Base-by-base conservation (phyloP, 1,140 invertebrate species). In the Drosophila parvula region DNA sequence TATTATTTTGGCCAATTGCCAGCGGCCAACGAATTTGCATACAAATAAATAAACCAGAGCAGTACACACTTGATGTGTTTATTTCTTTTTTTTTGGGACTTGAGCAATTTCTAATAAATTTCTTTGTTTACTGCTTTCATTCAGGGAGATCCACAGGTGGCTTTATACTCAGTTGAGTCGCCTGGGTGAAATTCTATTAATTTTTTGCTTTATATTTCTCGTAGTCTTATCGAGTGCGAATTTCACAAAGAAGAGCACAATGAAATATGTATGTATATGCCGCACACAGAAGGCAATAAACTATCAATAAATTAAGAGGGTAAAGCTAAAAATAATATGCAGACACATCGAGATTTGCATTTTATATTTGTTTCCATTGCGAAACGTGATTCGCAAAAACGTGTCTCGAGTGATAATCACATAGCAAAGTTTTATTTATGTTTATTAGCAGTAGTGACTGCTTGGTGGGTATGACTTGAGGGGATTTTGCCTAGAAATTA, bases 381-480 rank as follows among this genome's bases (percentile, higher is more conserved):
- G 45, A 88, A 88, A 82, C 82, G 75, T 78, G 75, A 77, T 77
- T 78, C 48, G 79, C 58, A 45, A 75, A 82, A 82, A 82, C 79
- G 82, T 86, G 82, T 70, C 70, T 48, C 57, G 63, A 65, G 62
- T 75, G 69, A 68, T 75, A 79, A 82, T 65, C 56, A 40, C 53
- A 74, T 50, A 12, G 34, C 22, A 45, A 48, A 53, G 60, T 40
- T 58, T 55, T 64, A 70, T 64, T 64, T 55, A 28, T 67, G 51
- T 76, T 57, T 63, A 62, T 74, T 62, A 58, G 18, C 60, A 47
- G 18, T 67, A 47, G 22, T 47, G 28, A 28, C 32, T 57, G 45
- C 10, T 28, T 28, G n/a, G 34, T 50, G 41, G 11, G 32, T 51
- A 43, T 68, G 65, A 58, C 62, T 76, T 56, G 45, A 74, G 43